Evolutionary conservation across 2,888 invertebrate species (phyloP).

Genomic region (Smittia aterrima): DNA sequence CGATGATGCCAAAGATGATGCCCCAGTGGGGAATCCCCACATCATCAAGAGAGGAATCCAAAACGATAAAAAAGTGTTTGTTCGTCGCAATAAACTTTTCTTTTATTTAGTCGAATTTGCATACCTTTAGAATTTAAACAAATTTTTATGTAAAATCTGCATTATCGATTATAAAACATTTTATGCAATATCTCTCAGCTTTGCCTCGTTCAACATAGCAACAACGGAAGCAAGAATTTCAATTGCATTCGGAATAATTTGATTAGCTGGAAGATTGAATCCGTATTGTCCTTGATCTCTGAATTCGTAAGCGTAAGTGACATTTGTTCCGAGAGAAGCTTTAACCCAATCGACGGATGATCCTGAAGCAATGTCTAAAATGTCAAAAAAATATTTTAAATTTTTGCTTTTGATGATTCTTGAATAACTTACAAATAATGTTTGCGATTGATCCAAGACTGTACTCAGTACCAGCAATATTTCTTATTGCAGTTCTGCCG

Average conservation of each 20-base stretch:
- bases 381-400: neutral
- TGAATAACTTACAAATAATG: slow-evolving; percentile 11
- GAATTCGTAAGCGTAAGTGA: slow-evolving; percentile 55
- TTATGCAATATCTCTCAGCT: slow-evolving; percentile 22
- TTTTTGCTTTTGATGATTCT: neutral
- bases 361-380: slow-evolving; percentile 49
- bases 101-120: no score
- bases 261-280: slow-evolving; percentile 60
- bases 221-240: slow-evolving; percentile 52
- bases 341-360: slow-evolving; percentile 54
- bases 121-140: no score
- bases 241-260: slow-evolving; percentile 58
- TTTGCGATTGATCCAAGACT: slow-evolving; percentile 51
- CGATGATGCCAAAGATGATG: slow-evolving; percentile 89
- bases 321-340: slow-evolving; percentile 49
- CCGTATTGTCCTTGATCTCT: slow-evolving; percentile 61
- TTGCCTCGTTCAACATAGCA: slow-evolving; percentile 20
- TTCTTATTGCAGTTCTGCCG: slow-evolving; percentile 45
- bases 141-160: no score
- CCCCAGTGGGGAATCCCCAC: no score
- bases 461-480: slow-evolving; percentile 52
- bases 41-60: slow-evolving; percentile 75
- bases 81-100: no score
- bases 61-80: no score
- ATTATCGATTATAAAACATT: neutral